Conservation (phyloP, 2,888 invertebrate species). For the Drosophila ustulata region DNA sequence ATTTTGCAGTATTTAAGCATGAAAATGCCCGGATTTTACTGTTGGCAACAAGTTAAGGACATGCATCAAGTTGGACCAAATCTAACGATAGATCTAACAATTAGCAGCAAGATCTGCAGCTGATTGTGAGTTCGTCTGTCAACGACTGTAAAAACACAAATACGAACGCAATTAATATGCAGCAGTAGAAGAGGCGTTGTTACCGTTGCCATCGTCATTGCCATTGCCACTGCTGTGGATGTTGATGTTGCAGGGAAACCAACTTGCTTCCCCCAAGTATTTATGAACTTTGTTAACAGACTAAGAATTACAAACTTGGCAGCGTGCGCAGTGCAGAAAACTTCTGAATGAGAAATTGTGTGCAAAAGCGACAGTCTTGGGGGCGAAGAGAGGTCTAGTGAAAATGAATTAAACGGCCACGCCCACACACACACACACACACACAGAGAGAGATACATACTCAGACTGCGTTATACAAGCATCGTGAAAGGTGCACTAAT, state of each 20-base stretch:
- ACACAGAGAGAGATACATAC: slow-evolving; percentile 14
- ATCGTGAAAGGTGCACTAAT: slow-evolving; percentile 72
- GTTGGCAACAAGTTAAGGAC: not conserved
- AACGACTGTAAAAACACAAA: slow-evolving; percentile 7
- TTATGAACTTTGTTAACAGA: slow-evolving; percentile 81
- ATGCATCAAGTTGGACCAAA: not conserved
- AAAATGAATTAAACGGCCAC: slow-evolving; percentile 77
- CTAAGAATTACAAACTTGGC: slow-evolving; percentile 80
- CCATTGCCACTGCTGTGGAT: slow-evolving; percentile 3
- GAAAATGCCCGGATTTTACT: not conserved
- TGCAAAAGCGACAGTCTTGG: slow-evolving; percentile 73
- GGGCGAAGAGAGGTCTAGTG: slow-evolving; percentile 37
- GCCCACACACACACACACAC: slow-evolving; percentile 48
- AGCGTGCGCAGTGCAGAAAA: slow-evolving; percentile 53
- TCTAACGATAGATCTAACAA: slow-evolving; percentile 1
- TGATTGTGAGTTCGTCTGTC: not conserved
- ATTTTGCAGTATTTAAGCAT: not conserved
- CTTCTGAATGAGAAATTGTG: slow-evolving; percentile 80
- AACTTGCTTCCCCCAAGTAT: slow-evolving; percentile 73
- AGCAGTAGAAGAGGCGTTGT: slow-evolving; percentile 2
- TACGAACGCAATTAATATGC: slow-evolving; percentile 30
- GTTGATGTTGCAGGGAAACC: slow-evolving; percentile 42
- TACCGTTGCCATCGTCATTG: slow-evolving; percentile 10
- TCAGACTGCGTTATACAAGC: slow-evolving; percentile 15
- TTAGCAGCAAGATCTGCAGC: not conserved